Evolutionary conservation across 2,888 invertebrate genomes (phyloP).

Genomic region (Cactoblastis cactorum): DNA sequence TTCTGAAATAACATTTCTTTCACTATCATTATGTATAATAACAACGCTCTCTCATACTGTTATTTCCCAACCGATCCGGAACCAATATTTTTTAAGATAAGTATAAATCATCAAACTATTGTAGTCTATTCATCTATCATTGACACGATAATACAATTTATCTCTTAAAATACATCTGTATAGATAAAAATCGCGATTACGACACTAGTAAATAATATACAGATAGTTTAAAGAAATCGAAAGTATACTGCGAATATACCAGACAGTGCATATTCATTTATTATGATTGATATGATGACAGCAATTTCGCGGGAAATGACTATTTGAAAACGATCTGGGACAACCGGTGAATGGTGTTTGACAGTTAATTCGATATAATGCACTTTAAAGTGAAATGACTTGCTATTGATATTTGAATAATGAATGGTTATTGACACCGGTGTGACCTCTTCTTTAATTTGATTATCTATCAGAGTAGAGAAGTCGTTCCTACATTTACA

Average conservation of each 20-base stretch:
- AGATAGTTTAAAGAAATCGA: background rate
- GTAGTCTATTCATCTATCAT: background rate
- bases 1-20: too few species aligned
- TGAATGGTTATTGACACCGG: background rate
- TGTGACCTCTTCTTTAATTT: background rate
- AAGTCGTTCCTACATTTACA: too few species aligned
- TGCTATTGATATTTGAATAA: background rate
- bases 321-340: conserved; percentile 1
- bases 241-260: background rate
- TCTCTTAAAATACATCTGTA: background rate
- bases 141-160: background rate
- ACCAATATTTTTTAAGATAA: too few species aligned
- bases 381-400: background rate
- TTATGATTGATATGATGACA: conserved; percentile 12
- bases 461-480: background rate
- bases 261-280: background rate
- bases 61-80: too few species aligned
- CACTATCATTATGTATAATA: too few species aligned
- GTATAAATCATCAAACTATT: background rate
- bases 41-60: too few species aligned
- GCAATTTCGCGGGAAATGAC: conserved; percentile 2
- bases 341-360: background rate
- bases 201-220: background rate
- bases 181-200: conserved; percentile 4
- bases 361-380: conserved; percentile 4